phyloP scores from a whole-genome alignment of 2,888 invertebrate genomes.

The Leptinotarsa rubiginosa region DNA sequence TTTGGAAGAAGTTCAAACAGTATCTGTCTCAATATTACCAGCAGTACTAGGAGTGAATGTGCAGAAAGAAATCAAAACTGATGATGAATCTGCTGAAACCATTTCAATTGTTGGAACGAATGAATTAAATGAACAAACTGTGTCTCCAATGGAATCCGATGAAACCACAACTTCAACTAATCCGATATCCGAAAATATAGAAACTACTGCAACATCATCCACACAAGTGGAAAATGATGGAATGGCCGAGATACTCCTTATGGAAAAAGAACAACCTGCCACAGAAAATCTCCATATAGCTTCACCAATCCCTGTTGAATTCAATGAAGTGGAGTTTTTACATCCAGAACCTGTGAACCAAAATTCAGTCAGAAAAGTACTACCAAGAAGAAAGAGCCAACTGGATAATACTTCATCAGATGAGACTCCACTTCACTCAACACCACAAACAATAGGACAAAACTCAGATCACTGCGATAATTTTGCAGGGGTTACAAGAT shows the following conservation, averaged over 20 bases:
- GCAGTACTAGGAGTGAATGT: neutral
- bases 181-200: too few relatives aligned
- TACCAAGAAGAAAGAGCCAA: neutral
- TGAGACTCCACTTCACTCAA: neutral
- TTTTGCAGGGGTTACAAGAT: neutral
- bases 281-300: neutral
- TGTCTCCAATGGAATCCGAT: neutral
- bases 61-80: neutral
- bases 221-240: neutral
- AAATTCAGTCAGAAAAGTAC: neutral
- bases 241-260: neutral
- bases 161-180: too few relatives aligned
- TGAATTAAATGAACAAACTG: neutral
- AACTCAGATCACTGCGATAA: neutral
- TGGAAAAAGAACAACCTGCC: neutral
- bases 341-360: neutral
- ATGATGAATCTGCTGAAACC: neutral
- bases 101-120: neutral
- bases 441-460: neutral
- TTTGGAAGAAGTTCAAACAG: slow-evolving; percentile 30
- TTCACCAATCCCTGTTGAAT: neutral
- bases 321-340: neutral
- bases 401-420: neutral
- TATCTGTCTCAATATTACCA: slow-evolving; percentile 24
- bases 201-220: too few relatives aligned